Evolutionary conservation across 2,113 vertebrate species (phyloP).

Genomic region (Peucedramus taeniatus): DNA sequence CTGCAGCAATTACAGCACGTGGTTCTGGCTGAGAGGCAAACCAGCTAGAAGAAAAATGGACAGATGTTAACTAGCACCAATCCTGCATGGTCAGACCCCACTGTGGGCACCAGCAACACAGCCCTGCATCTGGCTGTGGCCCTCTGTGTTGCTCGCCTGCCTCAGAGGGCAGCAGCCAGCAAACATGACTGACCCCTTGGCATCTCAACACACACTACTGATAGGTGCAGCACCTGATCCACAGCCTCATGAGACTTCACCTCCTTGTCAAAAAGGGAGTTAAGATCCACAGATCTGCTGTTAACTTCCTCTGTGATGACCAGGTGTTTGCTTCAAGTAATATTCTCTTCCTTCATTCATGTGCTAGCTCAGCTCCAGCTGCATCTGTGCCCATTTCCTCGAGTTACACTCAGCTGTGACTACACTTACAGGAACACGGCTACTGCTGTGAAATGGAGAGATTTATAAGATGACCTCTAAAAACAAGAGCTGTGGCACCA

Average conservation of each 20-base stretch:
- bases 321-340: neutral
- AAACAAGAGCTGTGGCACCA: neutral
- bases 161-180: neutral
- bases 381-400: neutral
- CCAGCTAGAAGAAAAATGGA: neutral
- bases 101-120: rapidly evolving
- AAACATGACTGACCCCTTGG: neutral
- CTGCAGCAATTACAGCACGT: neutral
- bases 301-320: neutral
- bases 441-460: neutral
- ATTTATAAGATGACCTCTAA: neutral
- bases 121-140: rapidly evolving
- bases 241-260: neutral
- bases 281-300: neutral
- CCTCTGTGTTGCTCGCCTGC: neutral
- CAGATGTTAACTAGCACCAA: neutral
- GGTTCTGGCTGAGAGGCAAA: neutral
- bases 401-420: neutral
- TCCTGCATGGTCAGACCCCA: neutral
- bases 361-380: neutral
- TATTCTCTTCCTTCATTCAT: neutral
- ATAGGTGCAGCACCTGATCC: neutral
- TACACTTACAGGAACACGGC: neutral
- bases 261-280: neutral
- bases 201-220: neutral